Conservation (phyloP, 1,140 invertebrate species). For the Potamilus streckersoni region DNA sequence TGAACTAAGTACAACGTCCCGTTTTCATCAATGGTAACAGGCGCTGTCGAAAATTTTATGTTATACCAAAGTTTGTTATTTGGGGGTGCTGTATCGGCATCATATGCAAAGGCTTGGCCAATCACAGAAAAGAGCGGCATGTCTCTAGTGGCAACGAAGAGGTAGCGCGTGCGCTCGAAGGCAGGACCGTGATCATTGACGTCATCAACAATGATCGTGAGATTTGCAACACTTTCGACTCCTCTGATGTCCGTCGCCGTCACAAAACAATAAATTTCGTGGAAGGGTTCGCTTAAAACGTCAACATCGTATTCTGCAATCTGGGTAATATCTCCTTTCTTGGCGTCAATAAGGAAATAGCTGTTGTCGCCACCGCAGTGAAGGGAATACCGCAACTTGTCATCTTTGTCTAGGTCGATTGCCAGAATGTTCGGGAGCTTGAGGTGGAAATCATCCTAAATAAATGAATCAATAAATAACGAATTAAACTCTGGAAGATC, state of each 20-base stretch:
- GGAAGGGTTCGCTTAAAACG: conserved; percentile 1
- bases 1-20: conserved; percentile 9
- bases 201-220: conserved; percentile 10
- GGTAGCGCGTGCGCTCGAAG: conserved; percentile 15
- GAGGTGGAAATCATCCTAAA: too few species aligned
- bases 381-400: conserved; percentile 1
- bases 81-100: conserved; percentile 8
- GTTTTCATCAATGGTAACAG: conserved; percentile 13
- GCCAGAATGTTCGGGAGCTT: not conserved
- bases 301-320: conserved; percentile 18
- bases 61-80: conserved; percentile 22
- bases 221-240: conserved; percentile 3
- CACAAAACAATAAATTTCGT: conserved; percentile 11
- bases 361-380: conserved; percentile 15
- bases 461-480: too few species aligned
- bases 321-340: conserved; percentile 19
- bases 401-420: conserved; percentile 19
- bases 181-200: conserved; percentile 13
- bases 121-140: conserved; percentile 16
- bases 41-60: not conserved
- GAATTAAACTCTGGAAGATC: too few species aligned
- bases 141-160: conserved; percentile 22
- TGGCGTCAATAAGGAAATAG: conserved; percentile 12
- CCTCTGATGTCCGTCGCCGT: conserved; percentile 15
- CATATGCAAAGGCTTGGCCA: conserved; percentile 11